phyloP scores from a whole-genome alignment of 2,797 vertebrate species.

The Pangasius macronema region DNA sequence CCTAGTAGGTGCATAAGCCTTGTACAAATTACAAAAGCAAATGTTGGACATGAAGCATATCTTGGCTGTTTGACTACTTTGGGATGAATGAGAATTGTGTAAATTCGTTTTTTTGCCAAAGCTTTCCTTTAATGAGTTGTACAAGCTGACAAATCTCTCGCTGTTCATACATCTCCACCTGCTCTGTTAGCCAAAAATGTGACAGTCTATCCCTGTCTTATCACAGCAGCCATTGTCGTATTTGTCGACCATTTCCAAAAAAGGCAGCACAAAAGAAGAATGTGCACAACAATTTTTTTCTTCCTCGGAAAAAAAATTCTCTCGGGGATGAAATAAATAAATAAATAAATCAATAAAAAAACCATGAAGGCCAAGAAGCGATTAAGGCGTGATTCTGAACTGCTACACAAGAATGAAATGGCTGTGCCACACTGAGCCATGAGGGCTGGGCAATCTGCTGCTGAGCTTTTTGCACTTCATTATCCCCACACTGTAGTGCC shows the following conservation, averaged over 20 bases:
- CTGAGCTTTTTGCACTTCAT: slow-evolving; percentile 67
- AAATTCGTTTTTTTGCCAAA: background rate
- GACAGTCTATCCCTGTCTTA: background rate
- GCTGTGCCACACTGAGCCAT: slow-evolving; percentile 64
- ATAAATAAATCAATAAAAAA: background rate
- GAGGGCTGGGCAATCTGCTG: slow-evolving; percentile 72
- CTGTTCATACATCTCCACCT: slow-evolving; percentile 12
- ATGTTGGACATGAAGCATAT: slow-evolving; percentile 23
- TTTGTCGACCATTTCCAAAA: background rate
- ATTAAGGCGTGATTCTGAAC: slow-evolving; percentile 57
- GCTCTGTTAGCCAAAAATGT: slow-evolving; percentile 5
- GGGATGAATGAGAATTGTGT: slow-evolving; percentile 10
- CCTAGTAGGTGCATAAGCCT: background rate
- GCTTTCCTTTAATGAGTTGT: slow-evolving; percentile 16
- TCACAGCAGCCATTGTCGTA: background rate
- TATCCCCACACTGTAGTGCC: slow-evolving; percentile 38
- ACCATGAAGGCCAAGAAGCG: background rate
- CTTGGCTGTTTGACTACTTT: background rate
- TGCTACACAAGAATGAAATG: slow-evolving; percentile 69
- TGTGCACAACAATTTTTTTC: background rate
- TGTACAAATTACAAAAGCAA: slow-evolving; percentile 22
- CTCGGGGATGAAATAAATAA: background rate
- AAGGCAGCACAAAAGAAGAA: slow-evolving; percentile 6
- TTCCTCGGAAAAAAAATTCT: background rate
- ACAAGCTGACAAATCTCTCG: slow-evolving; percentile 14